phyloP scores from a whole-genome alignment of 35 echinoderm and acorn worm species.

The Amphiura filiformis region DNA sequence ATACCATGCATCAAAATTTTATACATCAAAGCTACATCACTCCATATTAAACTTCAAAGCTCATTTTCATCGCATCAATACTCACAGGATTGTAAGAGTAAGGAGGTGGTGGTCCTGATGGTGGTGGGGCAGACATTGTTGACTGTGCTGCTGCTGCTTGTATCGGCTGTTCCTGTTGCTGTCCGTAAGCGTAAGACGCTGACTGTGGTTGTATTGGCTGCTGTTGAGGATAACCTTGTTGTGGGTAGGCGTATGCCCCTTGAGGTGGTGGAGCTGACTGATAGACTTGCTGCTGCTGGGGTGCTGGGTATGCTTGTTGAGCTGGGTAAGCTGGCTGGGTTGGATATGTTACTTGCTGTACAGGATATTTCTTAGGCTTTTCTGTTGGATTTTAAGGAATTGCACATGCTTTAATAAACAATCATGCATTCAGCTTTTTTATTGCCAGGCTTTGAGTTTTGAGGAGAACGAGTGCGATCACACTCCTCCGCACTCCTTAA shows the following conservation, averaged over 20 bases:
- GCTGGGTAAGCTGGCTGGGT: too few relatives aligned
- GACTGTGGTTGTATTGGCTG: neutral
- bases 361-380: too few relatives aligned
- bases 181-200: neutral
- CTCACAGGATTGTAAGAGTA: neutral
- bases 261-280: slow-evolving; percentile 22
- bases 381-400: too few relatives aligned
- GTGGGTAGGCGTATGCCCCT: slow-evolving; percentile 1
- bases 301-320: too few relatives aligned
- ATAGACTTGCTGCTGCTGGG: neutral
- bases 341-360: too few relatives aligned
- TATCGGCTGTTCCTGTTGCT: neutral
- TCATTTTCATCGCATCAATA: neutral
- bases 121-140: neutral
- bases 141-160: neutral
- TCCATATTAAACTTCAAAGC: neutral
- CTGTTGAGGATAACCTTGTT: neutral
- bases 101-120: neutral
- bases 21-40: neutral
- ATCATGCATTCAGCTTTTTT: too few relatives aligned
- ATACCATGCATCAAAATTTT: neutral
- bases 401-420: too few relatives aligned
- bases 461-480: too few relatives aligned
- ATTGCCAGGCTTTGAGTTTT: too few relatives aligned
- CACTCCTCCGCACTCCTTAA: too few relatives aligned